Conservation (phyloP, 92 coral and sea anemone genomes). For the Anthopleura xanthogrammica region DNA sequence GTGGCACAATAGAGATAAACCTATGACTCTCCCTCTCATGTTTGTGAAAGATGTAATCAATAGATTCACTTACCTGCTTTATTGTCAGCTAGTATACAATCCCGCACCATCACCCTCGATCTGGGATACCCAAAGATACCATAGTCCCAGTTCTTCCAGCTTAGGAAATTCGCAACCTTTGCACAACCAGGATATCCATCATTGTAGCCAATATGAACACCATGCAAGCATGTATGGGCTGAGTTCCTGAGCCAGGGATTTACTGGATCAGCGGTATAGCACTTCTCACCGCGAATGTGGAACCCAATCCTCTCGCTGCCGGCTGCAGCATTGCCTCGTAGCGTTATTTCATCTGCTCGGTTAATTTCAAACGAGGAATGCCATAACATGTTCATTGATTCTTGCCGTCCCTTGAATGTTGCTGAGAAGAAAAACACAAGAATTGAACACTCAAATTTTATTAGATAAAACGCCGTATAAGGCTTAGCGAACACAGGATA, state of each 20-base stretch:
- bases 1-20: too few species aligned
- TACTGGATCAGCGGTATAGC: constrained; percentile 40
- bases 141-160: constrained; percentile 85
- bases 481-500: too few species aligned
- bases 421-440: constrained; percentile 27
- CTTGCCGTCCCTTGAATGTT: constrained; percentile 75
- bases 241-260: constrained; percentile 70
- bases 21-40: too few species aligned
- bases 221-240: constrained; percentile 83
- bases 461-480: too few species aligned
- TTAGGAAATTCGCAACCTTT: constrained; percentile 55
- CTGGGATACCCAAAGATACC: constrained; percentile 70
- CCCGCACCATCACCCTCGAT: constrained; percentile 61
- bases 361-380: constrained; percentile 75
- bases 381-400: constrained; percentile 64
- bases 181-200: constrained; percentile 72
- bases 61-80: constrained; percentile 43
- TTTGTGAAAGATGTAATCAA: too few species aligned
- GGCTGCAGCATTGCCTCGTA: constrained; percentile 76
- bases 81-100: constrained; percentile 69
- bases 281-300: constrained; percentile 75
- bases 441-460: too few species aligned
- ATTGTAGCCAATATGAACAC: constrained; percentile 74
- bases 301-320: constrained; percentile 94
- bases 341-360: constrained; percentile 40